These are phyloP conservation scores for Macropus fuliginosus DNA, from an alignment of 2,797 vertebrate species.

Conservation along the genomic window DNA sequence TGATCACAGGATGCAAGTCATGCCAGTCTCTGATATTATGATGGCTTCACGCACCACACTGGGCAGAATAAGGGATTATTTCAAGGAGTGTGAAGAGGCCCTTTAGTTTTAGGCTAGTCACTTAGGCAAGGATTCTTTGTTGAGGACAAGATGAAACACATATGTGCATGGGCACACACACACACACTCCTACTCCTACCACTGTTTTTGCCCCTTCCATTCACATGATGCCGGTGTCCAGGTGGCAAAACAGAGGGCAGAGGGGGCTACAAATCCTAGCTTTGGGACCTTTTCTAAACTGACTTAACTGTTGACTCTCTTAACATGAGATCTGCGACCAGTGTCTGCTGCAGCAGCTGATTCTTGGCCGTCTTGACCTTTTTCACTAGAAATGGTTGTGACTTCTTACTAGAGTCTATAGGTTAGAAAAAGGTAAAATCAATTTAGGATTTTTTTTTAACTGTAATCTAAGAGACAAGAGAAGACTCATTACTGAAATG, in stretches of 20 bases:
- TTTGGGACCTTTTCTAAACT: not conserved
- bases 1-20: not conserved
- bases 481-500: not conserved
- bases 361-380: not conserved
- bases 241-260: not conserved
- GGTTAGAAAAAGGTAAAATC: slow-evolving; percentile 39
- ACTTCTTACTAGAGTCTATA: not conserved
- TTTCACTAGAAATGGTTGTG: slow-evolving; percentile 10
- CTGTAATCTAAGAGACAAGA: not conserved
- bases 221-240: not conserved
- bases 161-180: not conserved
- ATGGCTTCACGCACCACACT: not conserved
- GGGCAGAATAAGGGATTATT: not conserved
- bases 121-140: not conserved
- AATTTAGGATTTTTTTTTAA: not conserved
- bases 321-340: not conserved
- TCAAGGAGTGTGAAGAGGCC: not conserved
- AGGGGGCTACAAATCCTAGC: not conserved
- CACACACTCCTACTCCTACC: too few species aligned
- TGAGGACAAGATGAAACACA: not conserved
- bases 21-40: not conserved
- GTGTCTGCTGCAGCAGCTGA: not conserved
- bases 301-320: not conserved
- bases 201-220: not conserved
- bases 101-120: not conserved